A percentile compares a stretch with the other conserved stretches of the same genome.
These are phyloP conservation scores for Tangara arthus DNA, from an alignment of 2,797 vertebrate genomes.

Conservation along the genomic window DNA sequence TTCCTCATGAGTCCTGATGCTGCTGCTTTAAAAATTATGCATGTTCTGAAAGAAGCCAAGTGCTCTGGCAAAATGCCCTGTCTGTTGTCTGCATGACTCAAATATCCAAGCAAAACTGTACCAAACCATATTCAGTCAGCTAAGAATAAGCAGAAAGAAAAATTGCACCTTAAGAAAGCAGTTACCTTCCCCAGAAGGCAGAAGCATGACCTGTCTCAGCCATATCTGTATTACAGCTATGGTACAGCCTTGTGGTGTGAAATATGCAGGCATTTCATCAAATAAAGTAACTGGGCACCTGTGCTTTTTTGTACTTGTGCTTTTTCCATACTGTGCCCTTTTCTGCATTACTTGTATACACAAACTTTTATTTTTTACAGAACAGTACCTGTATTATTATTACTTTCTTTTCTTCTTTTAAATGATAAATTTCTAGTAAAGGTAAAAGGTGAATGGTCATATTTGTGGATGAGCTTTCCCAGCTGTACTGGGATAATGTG, in stretches of 20 bases:
- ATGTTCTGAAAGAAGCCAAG: constrained; percentile 2
- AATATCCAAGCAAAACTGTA: constrained; percentile 7
- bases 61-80: neutral
- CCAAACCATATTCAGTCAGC: neutral
- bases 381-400: neutral
- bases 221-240: neutral
- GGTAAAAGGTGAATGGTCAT: neutral
- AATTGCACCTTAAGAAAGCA: neutral
- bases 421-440: neutral
- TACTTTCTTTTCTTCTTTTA: neutral
- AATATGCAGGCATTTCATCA: neutral
- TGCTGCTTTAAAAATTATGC: constrained; percentile 42
- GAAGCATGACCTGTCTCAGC: neutral
- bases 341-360: neutral
- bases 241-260: neutral
- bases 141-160: neutral
- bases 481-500: neutral
- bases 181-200: neutral
- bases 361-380: neutral
- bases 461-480: neutral
- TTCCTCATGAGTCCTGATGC: constrained; percentile 10
- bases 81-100: constrained; percentile 22
- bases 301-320: neutral
- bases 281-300: neutral
- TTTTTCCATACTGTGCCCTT: neutral